A percentile compares a stretch with the other conserved stretches of the same genome.
Evolutionary conservation across 1,140 invertebrate species (phyloP).

Genomic region (Carcinoscorpius rotundicauda): DNA sequence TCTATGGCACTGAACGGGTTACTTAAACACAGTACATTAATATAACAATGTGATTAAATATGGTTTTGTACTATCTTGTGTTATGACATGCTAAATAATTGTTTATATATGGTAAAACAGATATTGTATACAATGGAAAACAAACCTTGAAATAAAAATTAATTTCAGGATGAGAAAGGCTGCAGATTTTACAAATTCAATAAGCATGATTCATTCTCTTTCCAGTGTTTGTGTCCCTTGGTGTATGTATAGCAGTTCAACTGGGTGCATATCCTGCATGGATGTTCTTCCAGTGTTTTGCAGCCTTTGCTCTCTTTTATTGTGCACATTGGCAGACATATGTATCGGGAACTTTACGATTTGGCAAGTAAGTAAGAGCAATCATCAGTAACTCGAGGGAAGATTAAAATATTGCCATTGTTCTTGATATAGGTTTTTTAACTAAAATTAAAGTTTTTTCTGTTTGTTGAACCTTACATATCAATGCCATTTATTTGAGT

Average conservation of each 20-base stretch:
- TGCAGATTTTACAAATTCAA: too few species aligned
- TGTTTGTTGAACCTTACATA: too few species aligned
- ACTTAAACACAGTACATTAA: too few species aligned
- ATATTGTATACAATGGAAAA: background rate
- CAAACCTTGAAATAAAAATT: too few species aligned
- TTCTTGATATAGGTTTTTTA: too few species aligned
- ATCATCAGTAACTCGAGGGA: too few species aligned
- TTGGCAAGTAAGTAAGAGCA: constrained; percentile 52
- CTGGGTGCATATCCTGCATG: constrained; percentile 79
- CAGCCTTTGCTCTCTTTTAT: constrained; percentile 90
- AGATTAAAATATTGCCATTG: too few species aligned
- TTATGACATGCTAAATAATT: constrained; percentile 1
- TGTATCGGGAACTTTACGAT: constrained; percentile 79
- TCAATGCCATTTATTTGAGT: too few species aligned
- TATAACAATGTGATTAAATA: background rate
- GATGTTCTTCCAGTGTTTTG: constrained; percentile 91
- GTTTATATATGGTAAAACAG: background rate
- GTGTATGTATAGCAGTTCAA: constrained; percentile 80
- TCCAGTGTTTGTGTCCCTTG: constrained; percentile 86
- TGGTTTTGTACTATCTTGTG: background rate
- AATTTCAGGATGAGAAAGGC: too few species aligned
- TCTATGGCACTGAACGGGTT: too few species aligned
- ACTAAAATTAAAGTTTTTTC: too few species aligned
- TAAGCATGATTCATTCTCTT: constrained; percentile 22
- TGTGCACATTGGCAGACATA: constrained; percentile 99